Evolutionary conservation across 2,113 vertebrate species (phyloP).

Genomic region (Malaclemys terrapin): DNA sequence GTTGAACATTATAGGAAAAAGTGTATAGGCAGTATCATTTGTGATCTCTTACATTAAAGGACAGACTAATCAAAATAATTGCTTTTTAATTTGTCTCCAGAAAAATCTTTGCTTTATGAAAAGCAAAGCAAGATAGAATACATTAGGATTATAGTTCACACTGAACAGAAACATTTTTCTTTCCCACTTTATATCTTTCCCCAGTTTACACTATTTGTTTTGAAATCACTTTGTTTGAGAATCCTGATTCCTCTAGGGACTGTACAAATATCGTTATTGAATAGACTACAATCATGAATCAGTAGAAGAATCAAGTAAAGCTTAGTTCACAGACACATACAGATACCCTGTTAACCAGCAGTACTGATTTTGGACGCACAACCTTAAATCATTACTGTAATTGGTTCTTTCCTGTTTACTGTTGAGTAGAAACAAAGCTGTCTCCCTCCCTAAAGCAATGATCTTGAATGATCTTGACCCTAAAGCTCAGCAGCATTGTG

Average conservation of each 20-base stretch:
- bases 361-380: background rate
- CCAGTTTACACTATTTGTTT: background rate
- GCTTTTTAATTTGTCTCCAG: background rate
- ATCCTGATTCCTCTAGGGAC: background rate
- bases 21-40: background rate
- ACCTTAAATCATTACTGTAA: background rate
- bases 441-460: background rate
- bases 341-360: background rate
- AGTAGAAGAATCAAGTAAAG: background rate
- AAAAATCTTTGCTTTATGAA: background rate
- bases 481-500: background rate
- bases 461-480: too few species aligned
- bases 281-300: background rate
- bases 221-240: background rate
- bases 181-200: background rate
- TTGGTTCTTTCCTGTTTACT: background rate
- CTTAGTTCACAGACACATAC: background rate
- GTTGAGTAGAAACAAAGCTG: background rate
- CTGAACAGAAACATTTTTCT: background rate
- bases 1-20: background rate
- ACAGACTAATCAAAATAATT: background rate
- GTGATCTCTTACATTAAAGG: background rate
- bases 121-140: constrained; percentile 7
- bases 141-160: background rate
- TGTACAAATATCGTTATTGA: background rate